Evolutionary conservation across 2,113 vertebrate species (phyloP).

Genomic region (Hystrix brachyura): DNA sequence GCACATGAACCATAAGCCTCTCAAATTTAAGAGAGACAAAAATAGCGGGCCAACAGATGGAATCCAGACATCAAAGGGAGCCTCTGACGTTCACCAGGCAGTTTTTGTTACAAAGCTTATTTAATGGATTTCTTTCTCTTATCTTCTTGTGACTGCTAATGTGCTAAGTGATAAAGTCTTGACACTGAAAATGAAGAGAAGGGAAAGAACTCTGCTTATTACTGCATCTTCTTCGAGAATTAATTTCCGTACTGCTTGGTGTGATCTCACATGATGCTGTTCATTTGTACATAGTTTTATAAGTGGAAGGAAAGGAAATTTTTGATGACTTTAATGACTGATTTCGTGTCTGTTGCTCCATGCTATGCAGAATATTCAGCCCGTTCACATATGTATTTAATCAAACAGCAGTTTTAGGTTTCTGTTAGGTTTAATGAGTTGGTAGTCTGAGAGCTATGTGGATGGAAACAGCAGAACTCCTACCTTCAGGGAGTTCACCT

Average conservation of each 20-base stretch:
- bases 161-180: background rate
- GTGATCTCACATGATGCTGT: background rate
- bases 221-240: background rate
- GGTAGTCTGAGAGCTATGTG: rapidly evolving
- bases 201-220: background rate
- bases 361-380: background rate
- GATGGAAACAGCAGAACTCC: rapidly evolving
- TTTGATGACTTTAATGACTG: background rate
- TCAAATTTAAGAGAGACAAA: slow-evolving; percentile 56
- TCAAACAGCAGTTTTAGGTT: background rate
- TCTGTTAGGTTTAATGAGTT: rapidly evolving
- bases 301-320: background rate
- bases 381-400: background rate
- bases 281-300: background rate
- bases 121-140: slow-evolving; percentile 79
- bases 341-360: rapidly evolving
- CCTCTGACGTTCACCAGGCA: slow-evolving; percentile 71
- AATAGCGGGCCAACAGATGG: slow-evolving; percentile 73
- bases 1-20: background rate
- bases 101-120: slow-evolving; percentile 66
- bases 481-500: background rate
- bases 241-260: background rate
- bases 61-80: slow-evolving; percentile 68
- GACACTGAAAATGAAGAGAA: background rate
- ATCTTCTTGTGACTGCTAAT: slow-evolving; percentile 71